Evolutionary conservation across 2,888 invertebrate species (phyloP), one percentile per base, ranked within the genome.

Genomic region (Synanthedon formicaeformis): DNA sequence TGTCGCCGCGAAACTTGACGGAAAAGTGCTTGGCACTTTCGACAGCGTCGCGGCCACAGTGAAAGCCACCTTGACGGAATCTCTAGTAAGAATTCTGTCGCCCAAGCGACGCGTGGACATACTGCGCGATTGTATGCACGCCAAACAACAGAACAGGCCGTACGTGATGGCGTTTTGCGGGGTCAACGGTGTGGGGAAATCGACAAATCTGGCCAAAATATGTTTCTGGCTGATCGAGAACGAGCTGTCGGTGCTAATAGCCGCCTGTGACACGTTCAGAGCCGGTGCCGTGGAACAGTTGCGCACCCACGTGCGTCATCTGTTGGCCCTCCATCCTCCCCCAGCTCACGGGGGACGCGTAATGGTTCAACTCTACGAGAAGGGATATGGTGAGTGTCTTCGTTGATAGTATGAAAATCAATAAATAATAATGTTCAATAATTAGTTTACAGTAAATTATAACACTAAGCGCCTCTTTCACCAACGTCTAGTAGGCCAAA

Each of bases 201-300:
- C 98, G 0, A 99, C 99, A 2, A 99, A 99, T 87, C 88, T 99
- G 52, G 99, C 99, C 0, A 99, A 99, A 91, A 98, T 99, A 63
- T 97, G 98, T 68, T 99, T 99, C 86, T 99, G 99, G 99, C 88
- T 99, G 64, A 96, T 99, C 58, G 99, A 99, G 85, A 99, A 99
- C 81, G 94, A 96, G 66, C 91, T 97, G 75, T 92, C 94, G 41
- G 99, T 99, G 41, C 85, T 99, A 69, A 98, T 99, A 59, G 99
- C 99, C 6, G 99, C 99, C 16, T 99, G 99, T 75, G 99, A 99
- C 86, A 99, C 99, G 48, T 99, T 99, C 90, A 91, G 99, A 65
- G 99, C 99, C 1, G 99, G 99, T 55, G 99, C 99, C 23, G 99
- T 99, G 0, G 99, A 99, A 76, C 99, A 99, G 77, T 89, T 99